A percentile compares a stretch with the other conserved stretches of the same genome.
Evolutionary conservation across 2,888 invertebrate species (phyloP).

Genomic region (Eupithecia pulchellata): DNA sequence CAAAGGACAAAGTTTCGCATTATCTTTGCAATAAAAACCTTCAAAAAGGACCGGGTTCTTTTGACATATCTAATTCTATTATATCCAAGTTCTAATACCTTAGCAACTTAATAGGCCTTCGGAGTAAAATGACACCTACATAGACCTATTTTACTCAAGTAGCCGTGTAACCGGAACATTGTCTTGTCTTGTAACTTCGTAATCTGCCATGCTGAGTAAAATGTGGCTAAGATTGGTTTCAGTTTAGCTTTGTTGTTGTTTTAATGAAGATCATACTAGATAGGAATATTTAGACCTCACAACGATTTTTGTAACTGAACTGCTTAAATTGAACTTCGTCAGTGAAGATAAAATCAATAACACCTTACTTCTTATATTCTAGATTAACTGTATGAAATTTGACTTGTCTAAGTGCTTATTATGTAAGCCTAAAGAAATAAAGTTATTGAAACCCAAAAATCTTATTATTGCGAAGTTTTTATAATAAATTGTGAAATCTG

Average conservation of each 20-base stretch:
- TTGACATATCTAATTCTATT: neutral
- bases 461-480: too few relatives aligned
- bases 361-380: too few relatives aligned
- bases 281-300: neutral
- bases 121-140: neutral
- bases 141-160: constrained; percentile 36
- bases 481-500: too few relatives aligned
- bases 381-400: too few relatives aligned
- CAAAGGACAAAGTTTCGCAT: too few relatives aligned
- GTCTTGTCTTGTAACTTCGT: constrained; percentile 21
- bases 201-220: constrained; percentile 30
- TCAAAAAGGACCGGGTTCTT: neutral
- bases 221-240: constrained; percentile 39
- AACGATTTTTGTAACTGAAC: neutral
- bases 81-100: neutral
- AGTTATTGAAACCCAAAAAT: too few relatives aligned
- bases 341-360: too few relatives aligned
- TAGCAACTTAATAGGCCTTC: neutral
- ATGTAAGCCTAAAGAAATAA: too few relatives aligned
- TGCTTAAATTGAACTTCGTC: too few relatives aligned
- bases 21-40: neutral
- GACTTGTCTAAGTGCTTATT: too few relatives aligned
- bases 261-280: neutral
- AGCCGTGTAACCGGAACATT: constrained; percentile 40
- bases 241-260: constrained; percentile 13